These are phyloP conservation scores for Leucoptera coffeella DNA, from an alignment of 2,888 invertebrate species.

Conservation along the genomic window DNA sequence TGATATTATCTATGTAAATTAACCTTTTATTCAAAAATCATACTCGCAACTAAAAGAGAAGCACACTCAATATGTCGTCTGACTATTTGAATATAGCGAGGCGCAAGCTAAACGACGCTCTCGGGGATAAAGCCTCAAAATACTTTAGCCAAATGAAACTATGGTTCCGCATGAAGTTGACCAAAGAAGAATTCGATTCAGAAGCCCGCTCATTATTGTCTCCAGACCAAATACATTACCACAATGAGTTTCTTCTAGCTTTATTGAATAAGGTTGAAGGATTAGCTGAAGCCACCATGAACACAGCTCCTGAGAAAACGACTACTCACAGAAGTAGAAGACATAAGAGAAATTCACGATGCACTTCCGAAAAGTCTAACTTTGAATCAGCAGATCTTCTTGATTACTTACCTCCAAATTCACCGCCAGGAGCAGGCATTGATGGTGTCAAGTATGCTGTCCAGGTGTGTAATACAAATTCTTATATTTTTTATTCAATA, in stretches of 20 bases:
- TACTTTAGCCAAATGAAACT: slow-evolving; percentile 69
- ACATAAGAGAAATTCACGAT: slow-evolving; percentile 47
- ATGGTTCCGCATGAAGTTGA: slow-evolving; percentile 70
- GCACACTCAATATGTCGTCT: slow-evolving; percentile 16
- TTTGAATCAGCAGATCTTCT: slow-evolving; percentile 57
- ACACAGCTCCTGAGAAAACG: slow-evolving; percentile 34
- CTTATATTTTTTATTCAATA: no score
- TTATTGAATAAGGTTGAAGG: slow-evolving; percentile 69
- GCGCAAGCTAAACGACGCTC: slow-evolving; percentile 53
- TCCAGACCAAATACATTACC: slow-evolving; percentile 69
- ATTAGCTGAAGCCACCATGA: slow-evolving; percentile 33
- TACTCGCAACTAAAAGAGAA: no score
- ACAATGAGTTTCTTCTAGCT: slow-evolving; percentile 79
- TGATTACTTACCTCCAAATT: slow-evolving; percentile 53
- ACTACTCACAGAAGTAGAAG: slow-evolving; percentile 35
- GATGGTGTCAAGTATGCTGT: slow-evolving; percentile 44
- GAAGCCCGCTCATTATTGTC: slow-evolving; percentile 70
- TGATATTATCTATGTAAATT: no score
- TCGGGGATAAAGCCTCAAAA: slow-evolving; percentile 63
- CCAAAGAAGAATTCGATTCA: slow-evolving; percentile 77
- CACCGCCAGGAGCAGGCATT: slow-evolving; percentile 43
- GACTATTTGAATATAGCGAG: slow-evolving; percentile 53
- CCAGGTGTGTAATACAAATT: no score
- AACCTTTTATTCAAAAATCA: no score
- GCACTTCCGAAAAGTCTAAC: slow-evolving; percentile 48